Evolutionary conservation across 2,797 vertebrate genomes (phyloP).

Genomic region (Acanthiza pusilla): DNA sequence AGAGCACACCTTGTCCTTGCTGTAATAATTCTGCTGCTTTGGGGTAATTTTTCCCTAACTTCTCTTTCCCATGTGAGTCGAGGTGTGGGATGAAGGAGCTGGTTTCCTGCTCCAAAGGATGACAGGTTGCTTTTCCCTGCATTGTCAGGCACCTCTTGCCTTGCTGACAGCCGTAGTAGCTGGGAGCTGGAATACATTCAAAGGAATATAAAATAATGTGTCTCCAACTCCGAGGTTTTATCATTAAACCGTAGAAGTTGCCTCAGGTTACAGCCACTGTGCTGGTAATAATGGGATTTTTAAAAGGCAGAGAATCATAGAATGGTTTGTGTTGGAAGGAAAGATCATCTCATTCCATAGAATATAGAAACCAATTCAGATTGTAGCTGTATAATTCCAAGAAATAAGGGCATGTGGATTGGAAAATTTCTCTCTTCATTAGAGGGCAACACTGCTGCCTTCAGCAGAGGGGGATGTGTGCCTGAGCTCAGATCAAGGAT

Average conservation of each 20-base stretch:
- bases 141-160: background rate
- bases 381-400: background rate
- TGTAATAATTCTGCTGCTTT: background rate
- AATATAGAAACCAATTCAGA: background rate
- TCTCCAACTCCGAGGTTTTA: background rate
- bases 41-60: background rate
- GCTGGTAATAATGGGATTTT: background rate
- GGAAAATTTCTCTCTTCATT: background rate
- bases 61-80: background rate
- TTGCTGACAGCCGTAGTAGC: background rate
- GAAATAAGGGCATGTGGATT: background rate
- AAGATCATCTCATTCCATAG: background rate
- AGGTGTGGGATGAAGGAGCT: background rate
- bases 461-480: background rate
- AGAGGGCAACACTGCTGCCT: background rate
- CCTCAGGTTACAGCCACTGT: background rate
- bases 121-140: conserved; percentile 4
- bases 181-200: background rate
- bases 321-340: background rate
- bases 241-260: background rate
- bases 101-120: background rate
- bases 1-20: background rate
- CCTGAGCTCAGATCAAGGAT: background rate
- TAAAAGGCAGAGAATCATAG: background rate
- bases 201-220: background rate